phyloP scores from a whole-genome alignment of 2,113 vertebrate genomes.

The Xiphorhynchus elegans region DNA sequence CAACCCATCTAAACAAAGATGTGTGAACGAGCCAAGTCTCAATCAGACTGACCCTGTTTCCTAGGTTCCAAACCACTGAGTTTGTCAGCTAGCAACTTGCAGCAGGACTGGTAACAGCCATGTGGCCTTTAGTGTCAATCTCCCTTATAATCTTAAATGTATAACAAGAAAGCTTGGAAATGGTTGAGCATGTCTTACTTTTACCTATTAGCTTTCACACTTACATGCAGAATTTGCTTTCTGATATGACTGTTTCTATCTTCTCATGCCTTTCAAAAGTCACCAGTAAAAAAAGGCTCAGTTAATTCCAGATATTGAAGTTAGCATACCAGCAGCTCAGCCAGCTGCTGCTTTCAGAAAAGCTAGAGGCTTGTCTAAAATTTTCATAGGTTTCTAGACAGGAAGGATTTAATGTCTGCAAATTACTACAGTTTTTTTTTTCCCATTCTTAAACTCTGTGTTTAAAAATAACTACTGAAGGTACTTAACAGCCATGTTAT shows the following conservation, averaged over 20 bases:
- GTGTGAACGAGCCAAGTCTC: neutral
- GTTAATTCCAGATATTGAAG: neutral
- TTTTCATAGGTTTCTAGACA: neutral
- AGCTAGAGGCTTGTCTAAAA: neutral
- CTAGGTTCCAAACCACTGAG: neutral
- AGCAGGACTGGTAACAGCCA: neutral
- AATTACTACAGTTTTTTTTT: neutral
- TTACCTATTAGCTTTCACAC: neutral
- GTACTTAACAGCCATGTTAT: neutral
- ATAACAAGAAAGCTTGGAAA: neutral
- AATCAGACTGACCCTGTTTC: neutral
- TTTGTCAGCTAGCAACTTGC: conserved; percentile 18
- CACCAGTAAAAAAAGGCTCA: neutral
- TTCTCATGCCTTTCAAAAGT: neutral
- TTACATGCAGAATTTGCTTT: neutral
- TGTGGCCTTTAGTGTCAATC: neutral
- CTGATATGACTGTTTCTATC: neutral
- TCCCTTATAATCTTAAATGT: neutral
- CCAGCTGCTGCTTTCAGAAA: neutral
- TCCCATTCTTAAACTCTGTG: neutral
- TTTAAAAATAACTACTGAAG: neutral
- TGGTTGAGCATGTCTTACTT: neutral
- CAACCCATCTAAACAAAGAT: neutral
- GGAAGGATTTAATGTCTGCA: neutral
- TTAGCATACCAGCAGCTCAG: neutral